Evolutionary conservation across 2,888 invertebrate genomes (phyloP).

Genomic region (Metopia argyrocephala): DNA sequence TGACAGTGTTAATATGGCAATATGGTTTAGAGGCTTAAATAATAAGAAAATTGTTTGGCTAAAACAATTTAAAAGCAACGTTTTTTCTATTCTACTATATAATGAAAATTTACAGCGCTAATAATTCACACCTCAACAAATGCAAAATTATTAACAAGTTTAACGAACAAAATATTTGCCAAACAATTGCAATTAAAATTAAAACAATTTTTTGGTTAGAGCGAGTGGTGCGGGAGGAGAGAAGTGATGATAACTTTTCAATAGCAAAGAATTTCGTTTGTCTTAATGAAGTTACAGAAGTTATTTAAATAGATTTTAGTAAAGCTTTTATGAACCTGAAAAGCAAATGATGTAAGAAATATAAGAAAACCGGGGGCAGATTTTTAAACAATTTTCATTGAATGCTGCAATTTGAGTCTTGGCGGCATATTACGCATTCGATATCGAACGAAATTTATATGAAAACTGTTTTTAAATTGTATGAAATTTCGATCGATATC

Average conservation of each 20-base stretch:
- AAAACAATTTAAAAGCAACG: conserved; percentile 54
- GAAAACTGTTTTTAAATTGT: too few species aligned
- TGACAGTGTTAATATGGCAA: conserved; percentile 53
- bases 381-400: too few species aligned
- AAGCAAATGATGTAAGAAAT: too few species aligned
- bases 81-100: neutral
- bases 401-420: too few species aligned
- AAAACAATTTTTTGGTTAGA: neutral
- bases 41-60: conserved; percentile 16
- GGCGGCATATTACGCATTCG: too few species aligned
- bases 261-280: neutral
- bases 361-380: too few species aligned
- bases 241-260: neutral
- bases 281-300: neutral
- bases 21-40: conserved; percentile 49
- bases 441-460: too few species aligned
- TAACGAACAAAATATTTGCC: conserved; percentile 46
- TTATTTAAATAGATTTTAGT: too few species aligned
- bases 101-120: conserved; percentile 49
- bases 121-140: conserved; percentile 64
- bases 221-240: neutral
- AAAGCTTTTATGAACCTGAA: too few species aligned
- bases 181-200: conserved; percentile 61
- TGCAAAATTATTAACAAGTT: conserved; percentile 27
- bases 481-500: too few species aligned